Conservation (phyloP, 2,797 vertebrate species). For the Diglossa cyanea region DNA sequence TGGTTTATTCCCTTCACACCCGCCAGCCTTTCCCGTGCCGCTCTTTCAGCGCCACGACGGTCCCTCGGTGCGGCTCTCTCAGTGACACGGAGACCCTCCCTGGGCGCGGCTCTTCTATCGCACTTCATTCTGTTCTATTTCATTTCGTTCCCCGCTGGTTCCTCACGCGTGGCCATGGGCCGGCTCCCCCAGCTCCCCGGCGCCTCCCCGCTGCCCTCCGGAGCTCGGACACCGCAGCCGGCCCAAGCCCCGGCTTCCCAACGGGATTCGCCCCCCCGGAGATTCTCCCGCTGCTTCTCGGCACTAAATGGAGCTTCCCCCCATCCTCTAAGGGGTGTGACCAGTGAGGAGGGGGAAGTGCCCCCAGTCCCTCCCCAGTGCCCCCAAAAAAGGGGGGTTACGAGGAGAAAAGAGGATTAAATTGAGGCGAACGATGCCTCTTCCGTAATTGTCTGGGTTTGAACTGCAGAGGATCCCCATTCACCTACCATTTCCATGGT, state of each 20-base stretch:
- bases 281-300: not conserved
- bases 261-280: not conserved
- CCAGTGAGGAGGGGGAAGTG: not conserved
- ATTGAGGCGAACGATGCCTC: not conserved
- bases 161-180: not conserved
- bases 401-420: not conserved
- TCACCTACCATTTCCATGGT: not conserved
- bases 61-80: no score
- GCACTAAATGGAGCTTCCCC: not conserved
- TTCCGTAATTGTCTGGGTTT: not conserved
- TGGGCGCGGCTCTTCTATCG: not conserved
- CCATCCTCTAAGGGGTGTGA: not conserved
- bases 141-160: not conserved
- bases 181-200: not conserved
- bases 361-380: not conserved
- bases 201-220: not conserved
- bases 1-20: no score
- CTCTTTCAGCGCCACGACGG: no score
- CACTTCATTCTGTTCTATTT: not conserved
- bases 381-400: not conserved
- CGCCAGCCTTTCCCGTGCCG: no score
- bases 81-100: no score
- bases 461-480: not conserved
- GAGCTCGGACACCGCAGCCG: not conserved
- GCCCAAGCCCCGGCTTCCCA: not conserved